These are phyloP conservation scores for Arizona elegans DNA, from an alignment of 2,113 vertebrate species.

Conservation along the genomic window DNA sequence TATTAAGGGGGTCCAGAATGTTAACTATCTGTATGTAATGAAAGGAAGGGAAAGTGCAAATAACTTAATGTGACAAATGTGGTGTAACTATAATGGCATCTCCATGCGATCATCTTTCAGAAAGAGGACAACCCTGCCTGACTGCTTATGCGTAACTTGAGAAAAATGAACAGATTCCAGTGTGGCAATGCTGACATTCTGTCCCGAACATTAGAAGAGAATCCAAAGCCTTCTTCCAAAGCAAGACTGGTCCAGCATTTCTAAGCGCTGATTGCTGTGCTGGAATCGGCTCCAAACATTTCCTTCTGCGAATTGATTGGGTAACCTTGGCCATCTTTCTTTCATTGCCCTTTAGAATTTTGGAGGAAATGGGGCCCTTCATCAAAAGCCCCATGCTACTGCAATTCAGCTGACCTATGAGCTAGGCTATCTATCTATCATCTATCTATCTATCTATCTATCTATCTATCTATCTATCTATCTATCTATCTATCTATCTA, in stretches of 20 bases:
- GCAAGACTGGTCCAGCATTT: not conserved
- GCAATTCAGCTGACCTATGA: not conserved
- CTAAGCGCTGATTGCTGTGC: not conserved
- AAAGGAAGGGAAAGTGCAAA: not conserved
- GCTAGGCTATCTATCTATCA: not conserved
- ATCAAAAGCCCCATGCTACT: not conserved
- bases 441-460: too few relatives aligned
- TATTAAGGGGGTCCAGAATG: not conserved
- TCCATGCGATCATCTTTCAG: not conserved
- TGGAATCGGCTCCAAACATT: not conserved
- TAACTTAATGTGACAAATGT: not conserved
- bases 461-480: too few relatives aligned
- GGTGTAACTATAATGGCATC: not conserved
- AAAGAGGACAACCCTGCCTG: not conserved
- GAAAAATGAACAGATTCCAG: not conserved
- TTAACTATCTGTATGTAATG: not conserved
- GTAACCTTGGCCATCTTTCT: not conserved
- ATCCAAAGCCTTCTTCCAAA: not conserved
- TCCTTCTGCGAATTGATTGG: not conserved
- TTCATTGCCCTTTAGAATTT: not conserved
- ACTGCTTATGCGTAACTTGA: constrained; percentile 7
- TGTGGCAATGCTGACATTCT: not conserved
- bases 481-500: too few relatives aligned
- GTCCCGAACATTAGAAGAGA: not conserved
- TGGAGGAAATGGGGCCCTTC: not conserved